Base-by-base conservation (phyloP, 2,113 vertebrate species). In the Lates calcarifer region DNA sequence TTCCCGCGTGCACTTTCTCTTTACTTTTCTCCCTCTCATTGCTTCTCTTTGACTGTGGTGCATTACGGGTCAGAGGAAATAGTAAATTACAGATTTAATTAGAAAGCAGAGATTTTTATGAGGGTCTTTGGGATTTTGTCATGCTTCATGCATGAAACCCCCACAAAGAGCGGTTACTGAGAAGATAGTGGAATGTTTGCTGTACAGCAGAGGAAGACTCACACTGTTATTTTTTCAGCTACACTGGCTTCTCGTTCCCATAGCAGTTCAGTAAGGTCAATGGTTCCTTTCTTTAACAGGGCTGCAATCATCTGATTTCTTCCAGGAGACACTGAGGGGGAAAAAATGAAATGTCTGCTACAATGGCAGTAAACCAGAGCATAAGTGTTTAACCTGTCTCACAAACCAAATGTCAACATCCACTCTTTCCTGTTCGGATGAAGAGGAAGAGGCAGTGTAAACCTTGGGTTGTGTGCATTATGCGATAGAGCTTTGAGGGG, bases 31-130 rank as follows among this genome's bases (percentile, higher is more conserved):
- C 18, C 6, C 39, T 70, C 31, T 74, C 71, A 53, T 8, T n/a
- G 13, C 43, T 31, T 82, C 49, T 62, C 12, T 5, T 70, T 67
- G n/a, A 55, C 18, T 14, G 28, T 7, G 31, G 76, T 79, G 43
- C 57, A 67, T 58, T 72, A 6, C 22, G 24, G 49, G 15, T 82
- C 33, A 64, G 56, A 84, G 63, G 60, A 66, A 87, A 87, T 68
- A 62, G 55, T 77, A 6, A 72, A 88, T 86, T 74, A 73, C 22
- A 88, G 65, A 74, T 63, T 77, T 83, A 77, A 88, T 84, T 74
- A 78, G 75, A 90, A 83, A 83, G 62, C 33, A 57, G 58, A 62
- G 43, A 63, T 53, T 77, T 80, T 82, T 74, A 74, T 0, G 10
- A 77, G 35, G 37, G 62, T 85, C 70, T 88, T 64, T 3, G 37